These are phyloP conservation scores for Dermolepida albohirtum DNA, from an alignment of 2,888 invertebrate species.

Conservation along the genomic window DNA sequence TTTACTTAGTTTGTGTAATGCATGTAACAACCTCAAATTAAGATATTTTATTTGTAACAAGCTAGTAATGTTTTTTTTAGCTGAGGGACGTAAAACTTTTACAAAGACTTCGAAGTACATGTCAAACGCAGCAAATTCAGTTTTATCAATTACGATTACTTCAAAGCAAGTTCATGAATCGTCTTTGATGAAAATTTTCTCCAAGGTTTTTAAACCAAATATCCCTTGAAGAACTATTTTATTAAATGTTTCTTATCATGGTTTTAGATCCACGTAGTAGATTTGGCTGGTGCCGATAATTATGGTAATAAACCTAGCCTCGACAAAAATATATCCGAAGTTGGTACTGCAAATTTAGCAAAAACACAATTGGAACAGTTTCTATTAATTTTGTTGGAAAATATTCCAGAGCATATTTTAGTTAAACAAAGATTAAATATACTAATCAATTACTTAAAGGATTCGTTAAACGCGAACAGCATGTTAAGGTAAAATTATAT, in stretches of 20 bases:
- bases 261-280: slow-evolving; percentile 64
- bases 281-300: slow-evolving; percentile 64
- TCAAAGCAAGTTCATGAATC: slow-evolving; percentile 53
- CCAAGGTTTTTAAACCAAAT: slow-evolving; percentile 52
- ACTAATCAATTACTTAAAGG: slow-evolving; percentile 62
- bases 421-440: slow-evolving; percentile 57
- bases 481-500: slow-evolving; percentile 58
- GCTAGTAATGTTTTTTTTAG: slow-evolving; percentile 51
- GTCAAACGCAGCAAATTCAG: slow-evolving; percentile 61
- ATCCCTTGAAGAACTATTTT: neutral
- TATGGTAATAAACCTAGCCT: slow-evolving; percentile 55
- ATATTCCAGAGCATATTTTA: slow-evolving; percentile 50
- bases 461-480: slow-evolving; percentile 57
- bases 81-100: slow-evolving; percentile 61
- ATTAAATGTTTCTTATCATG: neutral
- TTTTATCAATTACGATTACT: slow-evolving; percentile 62
- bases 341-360: slow-evolving; percentile 62
- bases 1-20: too few species aligned
- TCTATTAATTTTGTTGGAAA: slow-evolving; percentile 52
- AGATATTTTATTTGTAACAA: too few species aligned
- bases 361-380: slow-evolving; percentile 64
- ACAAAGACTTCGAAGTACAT: slow-evolving; percentile 54
- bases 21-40: too few species aligned
- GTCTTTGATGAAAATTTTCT: slow-evolving; percentile 50
- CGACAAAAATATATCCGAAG: slow-evolving; percentile 58